Evolutionary conservation across 1,140 invertebrate genomes (phyloP).

Genomic region (Hydropsyche tenuis): DNA sequence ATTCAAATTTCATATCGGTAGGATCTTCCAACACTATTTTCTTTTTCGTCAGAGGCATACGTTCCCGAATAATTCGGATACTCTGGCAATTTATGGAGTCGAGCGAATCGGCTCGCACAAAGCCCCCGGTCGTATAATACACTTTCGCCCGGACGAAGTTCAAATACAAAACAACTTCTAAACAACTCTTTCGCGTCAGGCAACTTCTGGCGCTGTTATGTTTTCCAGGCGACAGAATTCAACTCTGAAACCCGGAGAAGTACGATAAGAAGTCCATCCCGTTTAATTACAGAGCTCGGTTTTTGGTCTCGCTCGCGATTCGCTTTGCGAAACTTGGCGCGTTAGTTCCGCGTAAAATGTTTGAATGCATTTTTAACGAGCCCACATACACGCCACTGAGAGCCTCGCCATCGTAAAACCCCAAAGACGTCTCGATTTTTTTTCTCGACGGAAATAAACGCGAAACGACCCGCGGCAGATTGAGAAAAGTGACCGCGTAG

Average conservation of each 20-base stretch:
- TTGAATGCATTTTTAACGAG: not conserved
- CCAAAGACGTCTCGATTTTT: conserved; percentile 17
- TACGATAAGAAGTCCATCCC: conserved; percentile 40
- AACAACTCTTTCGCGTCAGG: conserved; percentile 32
- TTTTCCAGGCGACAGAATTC: conserved; percentile 38
- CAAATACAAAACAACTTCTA: conserved; percentile 30
- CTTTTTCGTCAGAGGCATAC: no score
- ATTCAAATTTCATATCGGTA: no score
- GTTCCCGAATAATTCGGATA: no score
- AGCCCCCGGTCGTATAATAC: conserved; percentile 16
- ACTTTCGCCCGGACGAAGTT: conserved; percentile 28
- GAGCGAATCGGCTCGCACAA: not conserved
- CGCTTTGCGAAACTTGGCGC: not conserved
- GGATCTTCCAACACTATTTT: no score
- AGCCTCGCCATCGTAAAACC: not conserved
- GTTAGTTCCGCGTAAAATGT: conserved; percentile 1
- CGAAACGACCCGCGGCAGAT: not conserved
- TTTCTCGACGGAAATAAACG: conserved; percentile 25
- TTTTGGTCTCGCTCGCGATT: conserved; percentile 26
- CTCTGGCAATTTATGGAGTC: not conserved
- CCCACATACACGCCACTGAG: not conserved
- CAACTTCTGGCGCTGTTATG: conserved; percentile 24
- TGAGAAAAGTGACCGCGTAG: no score
- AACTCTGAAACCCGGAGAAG: conserved; percentile 11
- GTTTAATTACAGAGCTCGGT: conserved; percentile 41